Percentiles rank a stretch among this genome's conserved stretches.
Conservation (phyloP, 1,140 invertebrate genomes). For the Gryon sp. region DNA sequence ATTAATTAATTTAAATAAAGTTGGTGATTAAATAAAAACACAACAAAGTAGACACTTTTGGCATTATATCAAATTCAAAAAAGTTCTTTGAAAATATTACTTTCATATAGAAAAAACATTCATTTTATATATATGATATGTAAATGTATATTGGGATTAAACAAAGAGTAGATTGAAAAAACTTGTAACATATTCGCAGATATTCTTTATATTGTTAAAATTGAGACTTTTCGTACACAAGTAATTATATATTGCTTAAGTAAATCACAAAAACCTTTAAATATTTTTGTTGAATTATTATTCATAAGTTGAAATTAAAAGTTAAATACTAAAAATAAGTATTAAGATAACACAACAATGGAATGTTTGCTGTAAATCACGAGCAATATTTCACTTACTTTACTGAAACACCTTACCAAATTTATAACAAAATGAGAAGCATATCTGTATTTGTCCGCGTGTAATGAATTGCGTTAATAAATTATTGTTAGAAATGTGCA, state of each 20-base stretch:
- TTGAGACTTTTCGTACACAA: not conserved
- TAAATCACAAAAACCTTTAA: not conserved
- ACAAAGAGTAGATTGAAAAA: too few relatives aligned
- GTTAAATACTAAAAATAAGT: slow-evolving; percentile 12
- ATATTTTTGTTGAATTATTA: slow-evolving; percentile 6
- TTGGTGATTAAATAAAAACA: too few relatives aligned
- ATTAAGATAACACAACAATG: slow-evolving; percentile 11
- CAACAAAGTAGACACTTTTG: too few relatives aligned
- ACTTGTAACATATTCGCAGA: too few relatives aligned
- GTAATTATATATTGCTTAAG: not conserved
- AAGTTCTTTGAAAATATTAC: too few relatives aligned
- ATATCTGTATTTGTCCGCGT: slow-evolving; percentile 14
- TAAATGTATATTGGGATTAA: too few relatives aligned
- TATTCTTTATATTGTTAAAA: too few relatives aligned
- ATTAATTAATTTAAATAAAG: too few relatives aligned
- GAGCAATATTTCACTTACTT: not conserved
- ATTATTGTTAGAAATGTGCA: slow-evolving; percentile 14
- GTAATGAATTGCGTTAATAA: slow-evolving; percentile 11
- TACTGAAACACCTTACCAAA: slow-evolving; percentile 1
- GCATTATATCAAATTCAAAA: too few relatives aligned
- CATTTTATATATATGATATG: too few relatives aligned
- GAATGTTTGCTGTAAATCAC: slow-evolving; percentile 10
- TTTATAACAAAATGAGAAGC: slow-evolving; percentile 8
- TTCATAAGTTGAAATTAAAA: not conserved
- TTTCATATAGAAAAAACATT: too few relatives aligned